These are phyloP conservation scores for Mallotus villosus DNA, from an alignment of 2,797 vertebrate species.

Conservation along the genomic window DNA sequence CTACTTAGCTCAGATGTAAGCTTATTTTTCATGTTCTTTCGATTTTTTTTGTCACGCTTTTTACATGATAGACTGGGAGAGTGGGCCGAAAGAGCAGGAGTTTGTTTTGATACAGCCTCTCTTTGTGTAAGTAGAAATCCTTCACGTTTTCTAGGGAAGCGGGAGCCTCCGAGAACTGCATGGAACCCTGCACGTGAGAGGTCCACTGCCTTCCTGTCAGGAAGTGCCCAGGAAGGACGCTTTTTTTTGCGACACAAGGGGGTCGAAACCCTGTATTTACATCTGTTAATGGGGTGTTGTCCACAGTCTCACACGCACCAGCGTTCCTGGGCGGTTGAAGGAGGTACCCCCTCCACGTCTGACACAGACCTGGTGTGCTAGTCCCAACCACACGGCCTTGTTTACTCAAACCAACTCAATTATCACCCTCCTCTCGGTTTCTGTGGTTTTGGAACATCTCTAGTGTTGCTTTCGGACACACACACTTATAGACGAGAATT, in stretches of 20 bases:
- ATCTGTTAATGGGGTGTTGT: conserved; percentile 36
- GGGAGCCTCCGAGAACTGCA: conserved; percentile 11
- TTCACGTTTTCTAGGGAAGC: conserved; percentile 18
- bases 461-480: neutral
- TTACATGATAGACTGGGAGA: conserved; percentile 54
- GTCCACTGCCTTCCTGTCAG: conserved; percentile 24
- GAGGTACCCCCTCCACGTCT: conserved; percentile 28
- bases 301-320: conserved; percentile 37
- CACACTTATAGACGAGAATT: conserved; percentile 19
- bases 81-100: conserved; percentile 32
- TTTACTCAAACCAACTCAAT: conserved; percentile 46
- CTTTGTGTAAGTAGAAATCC: conserved; percentile 43
- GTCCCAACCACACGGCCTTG: conserved; percentile 43
- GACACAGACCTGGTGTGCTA: conserved; percentile 45
- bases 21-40: conserved; percentile 68
- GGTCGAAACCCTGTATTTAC: conserved; percentile 32
- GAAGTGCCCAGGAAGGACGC: conserved; percentile 11
- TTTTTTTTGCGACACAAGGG: neutral
- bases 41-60: conserved; percentile 57
- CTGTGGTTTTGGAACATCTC: conserved; percentile 41
- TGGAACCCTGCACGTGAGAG: neutral
- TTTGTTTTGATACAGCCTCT: conserved; percentile 50
- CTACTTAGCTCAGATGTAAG: conserved; percentile 71
- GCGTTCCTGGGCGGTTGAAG: conserved; percentile 39
- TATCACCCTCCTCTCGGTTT: conserved; percentile 35